These are phyloP conservation scores for Thaumetopoea pityocampa DNA, from an alignment of 1,140 invertebrate species.

Conservation along the genomic window DNA sequence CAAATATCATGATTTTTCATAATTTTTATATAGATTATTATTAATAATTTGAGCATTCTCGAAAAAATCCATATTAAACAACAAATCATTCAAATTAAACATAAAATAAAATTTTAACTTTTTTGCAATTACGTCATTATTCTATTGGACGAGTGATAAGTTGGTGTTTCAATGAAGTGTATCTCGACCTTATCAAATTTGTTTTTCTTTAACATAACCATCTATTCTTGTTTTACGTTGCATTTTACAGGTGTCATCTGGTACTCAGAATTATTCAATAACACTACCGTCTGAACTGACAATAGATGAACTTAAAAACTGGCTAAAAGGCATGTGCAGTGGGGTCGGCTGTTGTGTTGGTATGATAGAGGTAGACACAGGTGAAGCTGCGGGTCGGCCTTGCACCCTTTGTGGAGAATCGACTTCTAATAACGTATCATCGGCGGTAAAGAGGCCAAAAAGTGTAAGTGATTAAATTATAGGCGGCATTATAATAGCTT, in stretches of 20 bases:
- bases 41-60: too few species aligned
- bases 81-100: too few species aligned
- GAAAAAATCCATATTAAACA: too few species aligned
- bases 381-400: conserved; percentile 52
- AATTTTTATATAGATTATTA: too few species aligned
- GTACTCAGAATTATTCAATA: conserved; percentile 58
- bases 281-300: conserved; percentile 67
- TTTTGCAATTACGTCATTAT: not conserved
- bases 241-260: conserved; percentile 60
- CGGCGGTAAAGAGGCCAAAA: conserved; percentile 48
- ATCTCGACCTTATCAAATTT: too few species aligned
- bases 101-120: not conserved
- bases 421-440: conserved; percentile 53
- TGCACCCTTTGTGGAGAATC: conserved; percentile 63
- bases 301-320: conserved; percentile 60
- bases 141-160: not conserved
- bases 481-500: too few species aligned
- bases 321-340: conserved; percentile 60
- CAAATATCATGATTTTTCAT: too few species aligned
- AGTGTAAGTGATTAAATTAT: conserved; percentile 57
- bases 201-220: too few species aligned
- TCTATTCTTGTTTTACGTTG: conserved; percentile 10
- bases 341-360: conserved; percentile 62
- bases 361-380: conserved; percentile 62
- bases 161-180: too few species aligned